Base-by-base conservation (phyloP, 2,797 vertebrate genomes). In the Ispidina picta region DNA sequence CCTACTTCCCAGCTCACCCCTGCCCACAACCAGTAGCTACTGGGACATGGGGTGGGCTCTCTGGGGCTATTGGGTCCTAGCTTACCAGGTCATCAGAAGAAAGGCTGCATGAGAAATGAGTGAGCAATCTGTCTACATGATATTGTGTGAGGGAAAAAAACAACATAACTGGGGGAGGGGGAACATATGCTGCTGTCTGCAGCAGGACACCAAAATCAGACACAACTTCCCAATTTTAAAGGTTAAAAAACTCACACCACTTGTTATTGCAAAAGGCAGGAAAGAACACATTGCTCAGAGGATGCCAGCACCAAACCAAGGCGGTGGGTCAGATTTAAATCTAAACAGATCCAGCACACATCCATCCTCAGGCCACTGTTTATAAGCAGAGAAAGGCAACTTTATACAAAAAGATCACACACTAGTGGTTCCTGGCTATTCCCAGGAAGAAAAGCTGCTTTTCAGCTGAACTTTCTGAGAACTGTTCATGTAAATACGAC, bases 381-480 rank as follows among this genome's bases (percentile, higher is more conserved):
- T 95, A 94, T 92, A 96, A 90, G 94, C 39, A 91, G 64, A 93
- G 84, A 90, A 95, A 96, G 93, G 73, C 71, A 94, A 94, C 90
- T 96, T 94, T 93, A 97, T 90, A 95, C 59, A 94, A 69, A 80
- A 89, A 93, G 91, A 69, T 95, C 64, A 58, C 60, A 71, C 43
- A 62, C 76, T 59, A 63, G 79, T 35, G 41, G 68, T 69, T 88
- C 88, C 88, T 85, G 89, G 37, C 80, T 83, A 78, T 79, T 87
- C 87, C 93, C 83, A 63, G 86, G 74, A 92, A 83, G 54, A 94
- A 95, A 94, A 93, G 81, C 65, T 81, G 74, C 74, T 93, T 94
- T 96, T 91, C 83, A 95, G 89, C 72, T 86, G 74, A 95, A 92
- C 73, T 95, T 96, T 74, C 88, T 33, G 65, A 95, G 90, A 94